phyloP scores from a whole-genome alignment of 2,113 vertebrate species.

The Ondatra zibethicus region DNA sequence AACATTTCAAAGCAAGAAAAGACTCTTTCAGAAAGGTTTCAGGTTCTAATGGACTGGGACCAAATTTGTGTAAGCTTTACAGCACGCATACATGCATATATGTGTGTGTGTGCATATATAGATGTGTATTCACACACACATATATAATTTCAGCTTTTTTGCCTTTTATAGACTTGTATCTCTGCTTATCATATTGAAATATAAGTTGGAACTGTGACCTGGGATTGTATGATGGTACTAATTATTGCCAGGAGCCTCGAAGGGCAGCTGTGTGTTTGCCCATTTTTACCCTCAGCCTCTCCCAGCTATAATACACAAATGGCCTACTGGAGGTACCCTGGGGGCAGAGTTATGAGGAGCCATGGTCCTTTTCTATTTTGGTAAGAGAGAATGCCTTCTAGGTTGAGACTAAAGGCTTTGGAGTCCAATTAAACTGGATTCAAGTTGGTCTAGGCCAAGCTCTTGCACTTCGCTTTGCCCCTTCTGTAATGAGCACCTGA shows the following conservation, averaged over 20 bases:
- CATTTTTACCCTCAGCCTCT: background rate
- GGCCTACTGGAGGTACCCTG: accelerated
- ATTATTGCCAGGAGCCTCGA: background rate
- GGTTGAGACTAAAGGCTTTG: background rate
- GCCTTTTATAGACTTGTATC: background rate
- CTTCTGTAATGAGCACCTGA: background rate
- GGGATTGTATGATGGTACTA: background rate
- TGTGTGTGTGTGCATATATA: background rate
- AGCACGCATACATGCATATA: no score
- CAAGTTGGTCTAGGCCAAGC: background rate
- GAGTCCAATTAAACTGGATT: background rate
- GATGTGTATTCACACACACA: background rate
- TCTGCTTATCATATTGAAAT: slow-evolving; percentile 9
- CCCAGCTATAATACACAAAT: background rate
- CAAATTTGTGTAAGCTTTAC: slow-evolving; percentile 44
- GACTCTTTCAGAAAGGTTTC: slow-evolving; percentile 58
- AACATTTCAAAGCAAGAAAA: slow-evolving; percentile 59
- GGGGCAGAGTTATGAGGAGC: background rate
- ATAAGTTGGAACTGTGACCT: background rate
- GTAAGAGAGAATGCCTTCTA: background rate
- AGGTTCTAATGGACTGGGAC: slow-evolving; percentile 44
- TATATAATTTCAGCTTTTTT: background rate
- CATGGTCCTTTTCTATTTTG: background rate
- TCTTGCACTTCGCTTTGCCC: background rate
- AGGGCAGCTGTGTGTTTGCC: background rate